Base-by-base conservation (phyloP, 1,140 invertebrate species). In the Diplogasteroides magnus region DNA sequence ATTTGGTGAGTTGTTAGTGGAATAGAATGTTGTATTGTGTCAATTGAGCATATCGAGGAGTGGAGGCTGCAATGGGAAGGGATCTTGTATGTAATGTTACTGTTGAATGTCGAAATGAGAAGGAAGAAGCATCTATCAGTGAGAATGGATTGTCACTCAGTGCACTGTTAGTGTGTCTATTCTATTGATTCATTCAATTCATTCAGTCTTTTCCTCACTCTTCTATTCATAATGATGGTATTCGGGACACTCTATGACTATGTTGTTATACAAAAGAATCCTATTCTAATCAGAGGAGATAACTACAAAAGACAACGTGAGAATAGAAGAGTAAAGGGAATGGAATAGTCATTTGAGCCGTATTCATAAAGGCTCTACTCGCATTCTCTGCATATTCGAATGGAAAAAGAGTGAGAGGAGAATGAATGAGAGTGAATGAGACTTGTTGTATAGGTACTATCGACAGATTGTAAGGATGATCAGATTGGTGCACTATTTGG, bases 401-500 rank as follows among this genome's bases (percentile, higher is more conserved):
- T 48, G 6, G 6, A 19, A 48, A 48, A 19, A 48, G 19, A 19
- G 37, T 48, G 19, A n/a, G n/a, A n/a, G n/a, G n/a, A n/a, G n/a
- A n/a, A n/a, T n/a, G n/a, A n/a, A n/a, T n/a, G n/a, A n/a, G n/a
- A n/a, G n/a, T 23, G 37, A 31, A 31, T 65, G 2, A 48, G 73
- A 15, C 72, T 76, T 59, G 32, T 69, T 32, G 64, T 77, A 56
- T 68, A 75, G 23, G 68, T 77, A 15, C 71, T 80, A 75, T 61
- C 67, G 19, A 77, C 75, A 25, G 48, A 56, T 13, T 69, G 57
- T n/a, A 69, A 79, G 56, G 67, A 61, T 26, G 79, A 79, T 27
- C 78, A 82, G 57, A 83, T 82, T 60, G 65, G 74, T 15, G 83
- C 80, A 63, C 67, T 82, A 37, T 78, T 81, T 32, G 77, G 78